Evolutionary conservation across 1,140 invertebrate genomes (phyloP).

Genomic region (Lucilia cuprina): DNA sequence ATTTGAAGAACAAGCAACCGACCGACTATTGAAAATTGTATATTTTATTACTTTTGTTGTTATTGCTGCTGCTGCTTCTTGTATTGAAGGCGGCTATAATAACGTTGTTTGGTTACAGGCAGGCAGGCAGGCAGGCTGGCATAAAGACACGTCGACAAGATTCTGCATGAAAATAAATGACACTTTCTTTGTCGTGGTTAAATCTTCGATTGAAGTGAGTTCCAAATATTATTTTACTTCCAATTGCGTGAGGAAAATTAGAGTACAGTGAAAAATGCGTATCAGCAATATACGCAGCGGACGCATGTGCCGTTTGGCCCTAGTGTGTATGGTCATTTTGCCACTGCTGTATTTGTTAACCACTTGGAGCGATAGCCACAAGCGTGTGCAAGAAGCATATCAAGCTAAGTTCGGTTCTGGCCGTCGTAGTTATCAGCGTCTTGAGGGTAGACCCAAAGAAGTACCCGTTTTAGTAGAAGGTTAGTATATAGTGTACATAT

Average conservation of each 20-base stretch:
- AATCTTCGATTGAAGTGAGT: neutral
- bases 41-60: neutral
- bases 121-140: neutral
- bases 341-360: constrained; percentile 62
- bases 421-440: constrained; percentile 49
- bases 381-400: constrained; percentile 55
- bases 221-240: neutral
- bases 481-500: constrained; percentile 40
- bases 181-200: neutral
- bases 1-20: neutral
- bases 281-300: constrained; percentile 61
- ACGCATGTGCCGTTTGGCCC: constrained; percentile 57
- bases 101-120: neutral
- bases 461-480: constrained; percentile 57
- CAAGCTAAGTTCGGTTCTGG: constrained; percentile 51
- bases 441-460: constrained; percentile 53
- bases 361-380: constrained; percentile 60
- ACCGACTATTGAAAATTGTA: neutral
- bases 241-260: neutral
- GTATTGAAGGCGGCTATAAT: neutral
- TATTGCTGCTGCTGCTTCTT: neutral
- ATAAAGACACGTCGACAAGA: neutral
- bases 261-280: constrained; percentile 48
- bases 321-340: constrained; percentile 54
- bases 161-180: neutral